These are phyloP conservation scores for Scotopteryx bipunctaria DNA, from an alignment of 2,888 invertebrate genomes.

Conservation along the genomic window DNA sequence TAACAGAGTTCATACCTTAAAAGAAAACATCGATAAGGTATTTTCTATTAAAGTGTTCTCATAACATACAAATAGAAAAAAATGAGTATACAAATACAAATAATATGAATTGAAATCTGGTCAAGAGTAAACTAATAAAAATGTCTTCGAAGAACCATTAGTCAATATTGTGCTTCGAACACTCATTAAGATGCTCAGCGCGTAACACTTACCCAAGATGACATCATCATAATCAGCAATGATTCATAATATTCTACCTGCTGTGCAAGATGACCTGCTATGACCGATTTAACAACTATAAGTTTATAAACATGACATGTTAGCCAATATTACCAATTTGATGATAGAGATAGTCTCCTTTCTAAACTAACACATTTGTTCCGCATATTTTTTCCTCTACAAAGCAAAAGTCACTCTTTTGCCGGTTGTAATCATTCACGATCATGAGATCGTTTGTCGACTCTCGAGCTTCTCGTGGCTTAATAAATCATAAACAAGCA, in stretches of 20 bases:
- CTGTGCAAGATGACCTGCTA: slow-evolving; percentile 32
- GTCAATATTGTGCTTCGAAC: slow-evolving; percentile 8
- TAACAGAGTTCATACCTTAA: no score
- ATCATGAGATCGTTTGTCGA: slow-evolving; percentile 16
- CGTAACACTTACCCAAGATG: slow-evolving; percentile 49
- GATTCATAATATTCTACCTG: slow-evolving; percentile 56
- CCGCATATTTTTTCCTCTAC: neutral
- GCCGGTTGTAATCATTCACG: slow-evolving; percentile 10
- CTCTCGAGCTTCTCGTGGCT: slow-evolving; percentile 7
- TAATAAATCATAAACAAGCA: slow-evolving; percentile 15
- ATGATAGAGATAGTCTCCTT: neutral
- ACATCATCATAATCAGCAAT: slow-evolving; percentile 55
- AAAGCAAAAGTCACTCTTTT: slow-evolving; percentile 10
- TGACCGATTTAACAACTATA: slow-evolving; percentile 28
- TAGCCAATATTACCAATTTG: slow-evolving; percentile 1
- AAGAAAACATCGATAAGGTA: no score
- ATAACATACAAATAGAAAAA: no score
- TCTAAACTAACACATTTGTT: neutral
- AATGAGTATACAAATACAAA: neutral
- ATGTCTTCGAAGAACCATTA: neutral
- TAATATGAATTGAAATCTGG: neutral
- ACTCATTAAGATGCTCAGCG: slow-evolving; percentile 36
- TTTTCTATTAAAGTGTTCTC: no score
- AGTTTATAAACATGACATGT: slow-evolving; percentile 3
- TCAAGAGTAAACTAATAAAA: neutral